phyloP scores from a whole-genome alignment of 2,888 invertebrate genomes.

The Cordylochernes scorpioides region DNA sequence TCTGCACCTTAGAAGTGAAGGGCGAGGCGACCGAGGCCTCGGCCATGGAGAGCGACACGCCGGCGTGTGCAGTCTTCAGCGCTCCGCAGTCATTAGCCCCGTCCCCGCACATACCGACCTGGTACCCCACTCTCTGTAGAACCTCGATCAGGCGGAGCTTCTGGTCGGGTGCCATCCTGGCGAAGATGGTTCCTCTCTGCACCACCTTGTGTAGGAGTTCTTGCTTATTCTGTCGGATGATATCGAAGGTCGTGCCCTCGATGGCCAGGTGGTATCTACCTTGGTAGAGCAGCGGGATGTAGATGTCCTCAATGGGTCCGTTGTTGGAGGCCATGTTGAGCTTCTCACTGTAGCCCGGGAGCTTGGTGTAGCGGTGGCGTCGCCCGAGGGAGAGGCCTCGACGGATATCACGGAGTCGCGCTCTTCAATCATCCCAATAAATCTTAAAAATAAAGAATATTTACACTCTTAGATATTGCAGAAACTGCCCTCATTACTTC shows the following conservation, averaged over 20 bases:
- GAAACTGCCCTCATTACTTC: no score
- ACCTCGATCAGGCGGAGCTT: conserved; percentile 45
- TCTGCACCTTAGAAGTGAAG: conserved; percentile 17
- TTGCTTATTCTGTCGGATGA: conserved; percentile 21
- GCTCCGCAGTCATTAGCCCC: conserved; percentile 27
- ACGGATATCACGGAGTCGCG: conserved; percentile 31
- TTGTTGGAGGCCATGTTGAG: conserved; percentile 12
- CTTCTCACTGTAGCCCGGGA: conserved; percentile 13
- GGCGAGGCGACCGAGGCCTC: conserved; percentile 20
- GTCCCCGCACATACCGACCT: conserved; percentile 26
- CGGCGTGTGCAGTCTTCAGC: conserved; percentile 24
- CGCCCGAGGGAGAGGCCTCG: conserved; percentile 15
- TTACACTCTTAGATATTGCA: no score
- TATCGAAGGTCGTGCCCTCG: conserved; percentile 24
- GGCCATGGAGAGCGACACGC: conserved; percentile 22
- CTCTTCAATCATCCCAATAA: conserved; percentile 43
- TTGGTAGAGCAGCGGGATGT: conserved; percentile 3
- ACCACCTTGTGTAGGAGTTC: conserved; percentile 17
- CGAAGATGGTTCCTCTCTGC: conserved; percentile 20
- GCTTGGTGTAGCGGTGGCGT: conserved; percentile 9
- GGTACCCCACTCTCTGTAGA: conserved; percentile 31
- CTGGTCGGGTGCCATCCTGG: conserved; percentile 27
- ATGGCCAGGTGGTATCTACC: conserved; percentile 22
- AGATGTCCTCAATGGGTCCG: conserved; percentile 24
- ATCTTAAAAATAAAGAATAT: no score